Evolutionary conservation across 2,888 invertebrate species (phyloP).

Genomic region (Drosophila meridionalis): DNA sequence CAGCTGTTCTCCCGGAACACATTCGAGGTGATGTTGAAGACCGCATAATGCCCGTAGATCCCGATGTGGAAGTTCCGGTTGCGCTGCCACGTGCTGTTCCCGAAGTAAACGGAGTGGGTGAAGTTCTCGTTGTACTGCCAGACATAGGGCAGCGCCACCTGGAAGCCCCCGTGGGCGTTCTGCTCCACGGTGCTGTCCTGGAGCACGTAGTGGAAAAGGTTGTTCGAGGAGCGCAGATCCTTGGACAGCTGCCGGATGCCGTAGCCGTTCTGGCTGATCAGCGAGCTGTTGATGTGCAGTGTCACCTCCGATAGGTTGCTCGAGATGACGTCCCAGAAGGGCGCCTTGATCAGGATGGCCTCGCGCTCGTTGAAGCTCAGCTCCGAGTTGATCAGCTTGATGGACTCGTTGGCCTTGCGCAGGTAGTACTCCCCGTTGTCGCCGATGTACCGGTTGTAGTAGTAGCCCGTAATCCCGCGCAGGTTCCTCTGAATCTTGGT

Average conservation of each 20-base stretch:
- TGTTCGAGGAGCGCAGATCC: conserved; percentile 97
- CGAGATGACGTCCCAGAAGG: conserved; percentile 93
- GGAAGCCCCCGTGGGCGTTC: conserved; percentile 93
- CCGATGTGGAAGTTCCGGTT: conserved; percentile 94
- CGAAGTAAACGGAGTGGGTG: conserved; percentile 94
- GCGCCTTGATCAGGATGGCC: conserved; percentile 93
- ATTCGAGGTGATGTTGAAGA: conserved; percentile 94
- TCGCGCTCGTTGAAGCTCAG: conserved; percentile 92
- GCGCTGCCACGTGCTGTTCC: conserved; percentile 94
- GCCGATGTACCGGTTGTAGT: conserved; percentile 95
- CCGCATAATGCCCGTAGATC: conserved; percentile 97
- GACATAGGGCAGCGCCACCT: conserved; percentile 95
- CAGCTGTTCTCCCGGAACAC: conserved; percentile 94
- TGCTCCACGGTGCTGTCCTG: conserved; percentile 94
- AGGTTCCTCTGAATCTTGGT: conserved; percentile 92
- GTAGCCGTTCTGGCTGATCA: conserved; percentile 94
- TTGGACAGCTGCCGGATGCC: conserved; percentile 96
- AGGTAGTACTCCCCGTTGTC: conserved; percentile 94
- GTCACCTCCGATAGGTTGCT: conserved; percentile 96
- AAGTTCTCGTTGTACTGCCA: conserved; percentile 98
- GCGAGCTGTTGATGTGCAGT: conserved; percentile 93
- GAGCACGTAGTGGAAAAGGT: conserved; percentile 97
- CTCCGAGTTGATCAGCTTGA: conserved; percentile 92
- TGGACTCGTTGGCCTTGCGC: conserved; percentile 94
- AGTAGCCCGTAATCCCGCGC: conserved; percentile 92